phyloP scores from a whole-genome alignment of 1,140 invertebrate genomes.

The Leptoteleia sp. region DNA sequence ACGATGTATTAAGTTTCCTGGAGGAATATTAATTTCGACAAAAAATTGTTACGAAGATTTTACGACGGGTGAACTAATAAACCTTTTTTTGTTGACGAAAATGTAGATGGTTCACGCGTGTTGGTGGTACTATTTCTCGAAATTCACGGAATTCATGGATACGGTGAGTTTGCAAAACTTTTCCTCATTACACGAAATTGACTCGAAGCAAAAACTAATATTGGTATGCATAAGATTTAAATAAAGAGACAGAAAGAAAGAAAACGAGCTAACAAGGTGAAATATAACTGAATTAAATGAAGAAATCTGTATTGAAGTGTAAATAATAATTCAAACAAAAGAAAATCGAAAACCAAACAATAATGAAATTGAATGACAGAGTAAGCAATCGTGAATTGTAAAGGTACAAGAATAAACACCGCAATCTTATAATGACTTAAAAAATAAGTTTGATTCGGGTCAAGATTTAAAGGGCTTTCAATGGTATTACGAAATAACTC shows the following conservation, averaged over 20 bases:
- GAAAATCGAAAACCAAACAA: no score
- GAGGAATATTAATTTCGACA: conserved; percentile 44
- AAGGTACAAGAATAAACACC: no score
- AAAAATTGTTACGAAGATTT: conserved; percentile 15
- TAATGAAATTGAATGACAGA: no score
- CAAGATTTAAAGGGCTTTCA: conserved; percentile 18
- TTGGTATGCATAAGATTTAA: no score
- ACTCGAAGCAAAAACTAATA: no score
- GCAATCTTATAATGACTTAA: no score
- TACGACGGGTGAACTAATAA: conserved; percentile 48
- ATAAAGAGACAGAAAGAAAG: no score
- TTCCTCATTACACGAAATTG: background rate
- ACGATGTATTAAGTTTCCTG: conserved; percentile 25
- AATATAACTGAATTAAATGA: no score
- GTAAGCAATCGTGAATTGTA: no score
- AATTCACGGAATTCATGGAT: conserved; percentile 97
- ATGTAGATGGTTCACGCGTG: conserved; percentile 93
- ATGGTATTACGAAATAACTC: conserved; percentile 4
- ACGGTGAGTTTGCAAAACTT: conserved; percentile 86
- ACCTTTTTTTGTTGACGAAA: conserved; percentile 59
- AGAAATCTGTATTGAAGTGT: no score
- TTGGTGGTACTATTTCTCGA: conserved; percentile 99
- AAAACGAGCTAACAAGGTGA: no score
- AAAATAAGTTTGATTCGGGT: conserved; percentile 8
- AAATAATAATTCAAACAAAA: no score